Evolutionary conservation across 2,113 vertebrate species (phyloP).

Genomic region (zebrafish (Danio rerio)): GRCz12tu NC_133195.1:19855501-19856000

Average conservation of each 20-base stretch:
- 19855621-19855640: neutral
- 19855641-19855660: neutral
- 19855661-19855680: neutral
- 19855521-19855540: neutral
- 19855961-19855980: constrained; percentile 55
- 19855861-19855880: constrained; percentile 45
- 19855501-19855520: neutral
- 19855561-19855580: neutral
- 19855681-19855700: neutral
- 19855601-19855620: neutral
- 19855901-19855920: constrained; percentile 56
- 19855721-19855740: neutral
- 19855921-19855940: constrained; percentile 39
- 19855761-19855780: constrained; percentile 3
- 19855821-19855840: constrained; percentile 6
- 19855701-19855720: neutral
- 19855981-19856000: constrained; percentile 53
- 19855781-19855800: constrained; percentile 9
- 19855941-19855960: constrained; percentile 39
- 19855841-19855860: constrained; percentile 49
- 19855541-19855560: neutral
- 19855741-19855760: constrained; percentile 29
- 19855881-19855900: constrained; percentile 48
- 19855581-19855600: neutral
- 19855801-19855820: constrained; percentile 36